A percentile compares a stretch with the other conserved stretches of the same genome.
These are phyloP conservation scores for Polymixis lichenea DNA, from an alignment of 2,888 invertebrate genomes.

Conservation along the genomic window DNA sequence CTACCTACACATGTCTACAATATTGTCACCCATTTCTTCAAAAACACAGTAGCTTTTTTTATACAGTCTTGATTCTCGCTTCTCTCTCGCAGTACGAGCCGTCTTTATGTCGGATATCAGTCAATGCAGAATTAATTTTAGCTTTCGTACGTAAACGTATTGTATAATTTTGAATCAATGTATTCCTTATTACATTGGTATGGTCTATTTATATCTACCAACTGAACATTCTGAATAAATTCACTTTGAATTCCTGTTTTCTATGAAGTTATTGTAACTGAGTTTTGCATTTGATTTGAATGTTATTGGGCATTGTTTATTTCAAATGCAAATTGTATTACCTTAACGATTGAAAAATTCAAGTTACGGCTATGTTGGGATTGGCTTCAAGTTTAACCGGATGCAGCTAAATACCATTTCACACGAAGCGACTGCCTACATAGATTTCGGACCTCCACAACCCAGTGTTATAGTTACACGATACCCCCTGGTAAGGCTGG, in stretches of 20 bases:
- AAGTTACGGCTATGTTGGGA: background rate
- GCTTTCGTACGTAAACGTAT: slow-evolving; percentile 23
- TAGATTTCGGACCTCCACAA: no score
- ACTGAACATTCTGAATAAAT: slow-evolving; percentile 24
- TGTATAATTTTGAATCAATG: slow-evolving; percentile 45
- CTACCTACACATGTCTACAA: no score
- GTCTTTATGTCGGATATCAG: slow-evolving; percentile 24
- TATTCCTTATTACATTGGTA: slow-evolving; percentile 29
- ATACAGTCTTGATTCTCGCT: background rate
- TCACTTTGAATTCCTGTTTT: slow-evolving; percentile 8
- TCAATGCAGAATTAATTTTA: slow-evolving; percentile 37
- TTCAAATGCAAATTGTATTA: background rate
- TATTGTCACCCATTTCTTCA: background rate
- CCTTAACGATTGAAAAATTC: background rate
- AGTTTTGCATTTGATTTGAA: background rate
- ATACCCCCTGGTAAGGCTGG: no score
- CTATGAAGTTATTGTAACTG: background rate
- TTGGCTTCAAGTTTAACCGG: no score
- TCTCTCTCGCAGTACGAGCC: slow-evolving; percentile 10
- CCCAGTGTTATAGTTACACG: no score
- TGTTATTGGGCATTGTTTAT: background rate
- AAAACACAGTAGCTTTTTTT: rapidly evolving
- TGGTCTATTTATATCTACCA: slow-evolving; percentile 32
- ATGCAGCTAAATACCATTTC: no score
- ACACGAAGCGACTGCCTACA: no score